phyloP scores from a whole-genome alignment of 2,888 invertebrate species.

The Watsonalla cultraria region DNA sequence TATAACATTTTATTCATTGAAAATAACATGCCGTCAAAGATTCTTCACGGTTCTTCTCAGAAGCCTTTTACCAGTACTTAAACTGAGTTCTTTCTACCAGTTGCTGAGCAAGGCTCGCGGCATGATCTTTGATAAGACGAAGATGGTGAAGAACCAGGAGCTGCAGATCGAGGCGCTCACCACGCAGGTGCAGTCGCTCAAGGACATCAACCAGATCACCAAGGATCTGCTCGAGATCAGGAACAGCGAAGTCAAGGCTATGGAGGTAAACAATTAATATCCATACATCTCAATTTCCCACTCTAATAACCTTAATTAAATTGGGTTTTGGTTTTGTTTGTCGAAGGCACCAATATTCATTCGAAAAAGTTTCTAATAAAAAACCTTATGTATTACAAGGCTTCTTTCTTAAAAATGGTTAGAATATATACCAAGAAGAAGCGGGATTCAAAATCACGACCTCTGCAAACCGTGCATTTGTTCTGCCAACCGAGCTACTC shows the following conservation, averaged over 20 bases:
- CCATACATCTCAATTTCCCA: no score
- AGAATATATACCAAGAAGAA: no score
- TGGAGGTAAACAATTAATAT: constrained; percentile 68
- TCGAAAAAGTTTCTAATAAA: no score
- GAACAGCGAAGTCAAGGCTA: constrained; percentile 87
- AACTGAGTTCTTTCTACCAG: constrained; percentile 28
- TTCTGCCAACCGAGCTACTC: no score
- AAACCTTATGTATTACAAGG: no score
- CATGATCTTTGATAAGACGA: constrained; percentile 86
- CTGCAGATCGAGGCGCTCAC: constrained; percentile 85
- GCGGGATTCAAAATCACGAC: no score
- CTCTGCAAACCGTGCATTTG: no score
- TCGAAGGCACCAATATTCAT: no score
- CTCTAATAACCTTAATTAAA: no score
- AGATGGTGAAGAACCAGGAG: constrained; percentile 87
- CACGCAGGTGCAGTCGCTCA: constrained; percentile 85
- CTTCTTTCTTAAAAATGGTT: no score
- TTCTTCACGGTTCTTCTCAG: constrained; percentile 8
- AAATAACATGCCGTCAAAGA: not conserved
- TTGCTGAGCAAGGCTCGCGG: constrained; percentile 83
- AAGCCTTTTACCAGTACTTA: not conserved
- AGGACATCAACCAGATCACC: constrained; percentile 89
- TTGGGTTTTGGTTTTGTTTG: no score
- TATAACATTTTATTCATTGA: no score
- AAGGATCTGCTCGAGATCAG: constrained; percentile 89